Base-by-base conservation (phyloP, 1,140 invertebrate genomes). In the Thaumetopoea pityocampa region DNA sequence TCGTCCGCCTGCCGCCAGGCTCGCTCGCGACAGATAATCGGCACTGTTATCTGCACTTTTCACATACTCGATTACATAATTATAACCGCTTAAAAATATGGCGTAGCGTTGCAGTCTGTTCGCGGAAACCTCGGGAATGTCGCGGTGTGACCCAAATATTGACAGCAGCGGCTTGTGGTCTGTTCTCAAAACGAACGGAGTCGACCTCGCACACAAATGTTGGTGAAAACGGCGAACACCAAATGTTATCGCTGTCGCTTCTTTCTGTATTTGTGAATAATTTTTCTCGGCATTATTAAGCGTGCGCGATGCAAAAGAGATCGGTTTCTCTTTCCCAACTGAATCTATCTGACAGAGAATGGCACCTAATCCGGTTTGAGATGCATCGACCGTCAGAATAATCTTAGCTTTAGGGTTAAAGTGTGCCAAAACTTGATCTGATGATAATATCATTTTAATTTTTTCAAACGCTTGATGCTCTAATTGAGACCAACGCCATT, bases 341-440 rank as follows among this genome's bases (percentile, higher is more conserved):
- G n/a, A 17, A 17, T 22, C 70, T 16, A 46, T 46, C 27, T 72
- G 66, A 4, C 59, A 67, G 9, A 76, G 40, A 5, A 80, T 47
- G 0, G 47, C 68, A 1, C 50, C 70, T 4, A 74, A 28, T 0
- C 65, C 71, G 0, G 19, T 38, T 9, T 47, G 55, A 4, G 55
- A 67, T 5, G 70, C 77, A 34, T 71, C 67, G 7, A 61, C 43
- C 16, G 53, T 30, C 53, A 45, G 10, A 51, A 71, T 32, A 3
- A 85, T 6, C 28, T 63, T 64, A n/a, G 63, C 46, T 2, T 48
- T 44, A 8, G 66, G 62, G 29, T 86, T 47, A 42, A 68, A 83
- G 40, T 78, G 81, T 3, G 55, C 53, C 9, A 87, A 40, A n/a
- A 59, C 36, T n/a, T 43, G 27, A 8, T 61, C 50, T 0, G 57